phyloP scores from a whole-genome alignment of 1,140 invertebrate species.

The Littorina saxatilis region DNA sequence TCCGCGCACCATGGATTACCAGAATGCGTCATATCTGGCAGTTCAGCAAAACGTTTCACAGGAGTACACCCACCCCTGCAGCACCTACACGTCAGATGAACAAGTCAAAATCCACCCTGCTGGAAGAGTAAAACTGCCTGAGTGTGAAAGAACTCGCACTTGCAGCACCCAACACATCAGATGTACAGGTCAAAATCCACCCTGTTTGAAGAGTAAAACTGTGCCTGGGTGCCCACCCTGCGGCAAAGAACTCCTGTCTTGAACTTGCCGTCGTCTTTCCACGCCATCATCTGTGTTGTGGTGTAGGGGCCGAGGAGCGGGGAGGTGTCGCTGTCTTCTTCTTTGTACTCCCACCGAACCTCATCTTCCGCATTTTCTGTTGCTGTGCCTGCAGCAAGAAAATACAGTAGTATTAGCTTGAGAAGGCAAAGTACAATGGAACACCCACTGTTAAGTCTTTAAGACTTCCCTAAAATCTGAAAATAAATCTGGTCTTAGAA shows the following conservation, averaged over 20 bases:
- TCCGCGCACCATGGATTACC: no score
- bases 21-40: no score
- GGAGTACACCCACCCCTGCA: no score
- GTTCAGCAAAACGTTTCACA: no score
- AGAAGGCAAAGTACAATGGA: no score
- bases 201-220: conserved; percentile 91
- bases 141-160: conserved; percentile 84
- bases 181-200: conserved; percentile 95
- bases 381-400: background rate
- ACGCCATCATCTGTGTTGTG: conserved; percentile 91
- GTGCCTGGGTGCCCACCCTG: conserved; percentile 83
- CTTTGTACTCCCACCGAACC: conserved; percentile 94
- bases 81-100: no score
- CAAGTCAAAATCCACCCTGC: conserved; percentile 94
- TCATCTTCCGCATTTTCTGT: conserved; percentile 61
- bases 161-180: conserved; percentile 80
- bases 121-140: conserved; percentile 89
- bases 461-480: no score
- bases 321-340: conserved; percentile 86
- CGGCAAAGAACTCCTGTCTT: conserved; percentile 82
- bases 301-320: conserved; percentile 90
- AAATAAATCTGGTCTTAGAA: no score
- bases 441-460: no score
- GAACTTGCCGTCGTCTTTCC: conserved; percentile 91
- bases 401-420: no score